phyloP scores from a whole-genome alignment of 2,113 vertebrate genomes.

The Pygoscelis antarcticus region DNA sequence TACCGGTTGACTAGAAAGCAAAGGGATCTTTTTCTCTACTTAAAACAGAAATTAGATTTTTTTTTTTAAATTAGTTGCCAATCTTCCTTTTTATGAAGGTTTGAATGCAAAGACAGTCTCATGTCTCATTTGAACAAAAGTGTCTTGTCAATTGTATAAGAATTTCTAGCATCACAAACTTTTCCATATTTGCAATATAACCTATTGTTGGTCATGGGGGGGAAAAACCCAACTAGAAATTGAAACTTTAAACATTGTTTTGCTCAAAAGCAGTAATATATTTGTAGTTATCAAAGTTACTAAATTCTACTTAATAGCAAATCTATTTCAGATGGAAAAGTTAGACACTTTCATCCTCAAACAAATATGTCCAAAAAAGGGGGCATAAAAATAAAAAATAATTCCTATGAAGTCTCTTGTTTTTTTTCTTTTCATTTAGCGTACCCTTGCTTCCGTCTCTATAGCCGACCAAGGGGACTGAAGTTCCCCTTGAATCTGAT shows the following conservation, averaged over 20 bases:
- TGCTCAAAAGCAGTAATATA: neutral
- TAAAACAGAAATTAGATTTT: neutral
- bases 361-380: neutral
- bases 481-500: neutral
- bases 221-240: neutral
- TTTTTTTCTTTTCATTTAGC: neutral
- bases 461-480: neutral
- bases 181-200: neutral
- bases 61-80: neutral
- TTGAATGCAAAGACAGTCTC: neutral
- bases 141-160: neutral
- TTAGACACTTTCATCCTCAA: neutral
- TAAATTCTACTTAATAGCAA: neutral
- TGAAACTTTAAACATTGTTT: neutral
- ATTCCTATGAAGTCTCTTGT: neutral
- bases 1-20: neutral
- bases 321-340: neutral
- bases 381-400: neutral
- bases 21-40: neutral
- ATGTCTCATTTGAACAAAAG: neutral
- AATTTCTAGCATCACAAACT: neutral
- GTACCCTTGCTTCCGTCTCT: neutral
- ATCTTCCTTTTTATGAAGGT: neutral
- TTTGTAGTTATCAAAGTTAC: neutral
- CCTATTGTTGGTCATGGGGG: neutral